Base-by-base conservation (phyloP, 2,113 vertebrate species). In the Sakesphorus luctuosus region DNA sequence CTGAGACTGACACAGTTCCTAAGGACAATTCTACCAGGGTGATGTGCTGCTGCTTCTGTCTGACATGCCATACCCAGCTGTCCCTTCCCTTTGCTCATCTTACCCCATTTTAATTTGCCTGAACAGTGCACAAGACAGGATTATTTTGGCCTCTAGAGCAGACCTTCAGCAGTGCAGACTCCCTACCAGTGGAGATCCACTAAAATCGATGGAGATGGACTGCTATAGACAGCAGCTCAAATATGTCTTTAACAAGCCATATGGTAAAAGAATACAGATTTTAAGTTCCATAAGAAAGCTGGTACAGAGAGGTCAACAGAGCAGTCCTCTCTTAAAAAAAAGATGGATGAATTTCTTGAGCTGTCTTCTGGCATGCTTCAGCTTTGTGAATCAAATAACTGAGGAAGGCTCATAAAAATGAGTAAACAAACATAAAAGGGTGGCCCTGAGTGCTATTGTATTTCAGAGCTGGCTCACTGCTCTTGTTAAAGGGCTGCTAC, bases 341-440 rank as follows among this genome's bases (percentile, higher is more conserved):
- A 78, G 72, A 65, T 56, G 8, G 12, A 79, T 82, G 66, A 88
- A 93, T 92, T 97, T 94, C 91, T 93, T 84, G 93, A 93, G 73
- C 69, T 87, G 79, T 92, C 90, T 89, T 95, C 92, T 97, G 88
- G 92, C 86, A 72, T 76, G 61, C 58, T 59, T 96, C 78, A 92
- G 75, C 66, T 67, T 93, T 50, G 65, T 89, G 96, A 97, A 95
- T 87, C 95, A 95, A 96, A 94, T 94, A 92, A 95, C 79, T 96
- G 89, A 89, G 95, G 80, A 91, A 96, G 52, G 65, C 96, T 97
- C 94, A 90, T 97, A 97, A 97, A 98, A 97, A 95, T 79, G 92
- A 96, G 92, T 96, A 98, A 98, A 98, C 96, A 97, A 97, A 97
- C 95, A 97, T 97, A 96, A 98, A 98, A 98, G 93, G 59, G 86